Evolutionary conservation across 2,797 vertebrate genomes (phyloP).

Genomic region (Corythornis leucogaster): DNA sequence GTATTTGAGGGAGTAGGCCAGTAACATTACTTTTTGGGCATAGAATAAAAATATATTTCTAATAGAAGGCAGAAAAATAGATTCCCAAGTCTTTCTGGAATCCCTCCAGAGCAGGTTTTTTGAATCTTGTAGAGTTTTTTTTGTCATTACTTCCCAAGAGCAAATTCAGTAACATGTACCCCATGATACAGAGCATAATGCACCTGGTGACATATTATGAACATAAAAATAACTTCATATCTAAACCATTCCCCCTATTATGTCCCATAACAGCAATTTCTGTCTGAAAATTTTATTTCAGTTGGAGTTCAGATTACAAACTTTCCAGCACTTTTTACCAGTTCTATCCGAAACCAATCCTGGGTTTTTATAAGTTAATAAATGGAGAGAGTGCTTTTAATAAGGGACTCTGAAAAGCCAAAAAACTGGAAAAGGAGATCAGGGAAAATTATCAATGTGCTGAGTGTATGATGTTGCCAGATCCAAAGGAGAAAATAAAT

Average conservation of each 20-base stretch:
- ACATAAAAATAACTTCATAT: slow-evolving; percentile 39
- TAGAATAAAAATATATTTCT: background rate
- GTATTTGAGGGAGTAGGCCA: background rate
- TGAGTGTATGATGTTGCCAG: background rate
- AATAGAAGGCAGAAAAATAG: background rate
- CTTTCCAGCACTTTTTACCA: slow-evolving; percentile 61
- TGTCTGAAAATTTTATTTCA: slow-evolving; percentile 44
- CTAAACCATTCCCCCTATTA: slow-evolving; percentile 1
- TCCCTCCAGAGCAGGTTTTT: background rate
- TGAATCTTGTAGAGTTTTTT: background rate
- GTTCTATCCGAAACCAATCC: slow-evolving; percentile 51
- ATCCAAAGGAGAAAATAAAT: slow-evolving; percentile 42
- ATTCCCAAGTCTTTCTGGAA: background rate
- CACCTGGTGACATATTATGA: background rate
- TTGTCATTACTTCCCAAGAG: background rate
- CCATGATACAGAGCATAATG: background rate
- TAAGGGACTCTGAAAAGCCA: background rate
- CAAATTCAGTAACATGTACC: background rate
- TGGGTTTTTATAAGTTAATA: slow-evolving; percentile 71
- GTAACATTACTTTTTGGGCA: background rate
- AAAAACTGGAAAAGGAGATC: background rate
- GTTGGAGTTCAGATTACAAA: slow-evolving; percentile 54
- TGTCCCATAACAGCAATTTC: slow-evolving; percentile 32
- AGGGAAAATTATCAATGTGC: slow-evolving; percentile 29
- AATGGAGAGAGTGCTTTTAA: slow-evolving; percentile 47